phyloP scores from a whole-genome alignment of 2,888 invertebrate genomes.

The Drosophila tanythrix region DNA sequence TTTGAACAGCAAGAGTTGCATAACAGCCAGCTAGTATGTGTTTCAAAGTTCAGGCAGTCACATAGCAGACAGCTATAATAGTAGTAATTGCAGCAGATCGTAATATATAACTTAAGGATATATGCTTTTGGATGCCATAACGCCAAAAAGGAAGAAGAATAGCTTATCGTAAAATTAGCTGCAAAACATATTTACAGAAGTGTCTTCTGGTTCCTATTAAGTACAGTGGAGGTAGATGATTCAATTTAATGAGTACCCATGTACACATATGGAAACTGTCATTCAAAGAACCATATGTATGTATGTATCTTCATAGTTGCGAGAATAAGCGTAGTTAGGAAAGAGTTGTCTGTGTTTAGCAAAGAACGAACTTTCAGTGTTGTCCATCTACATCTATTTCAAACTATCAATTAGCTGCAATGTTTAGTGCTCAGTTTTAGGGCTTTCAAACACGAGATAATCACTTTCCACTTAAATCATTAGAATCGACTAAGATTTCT shows the following conservation, averaged over 20 bases:
- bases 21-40: conserved; percentile 9
- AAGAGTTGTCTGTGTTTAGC: neutral
- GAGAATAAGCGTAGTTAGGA: neutral
- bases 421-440: conserved; percentile 35
- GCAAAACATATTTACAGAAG: neutral
- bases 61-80: conserved; percentile 21
- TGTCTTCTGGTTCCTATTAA: neutral
- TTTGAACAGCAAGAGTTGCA: neutral
- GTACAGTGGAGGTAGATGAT: neutral
- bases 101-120: neutral
- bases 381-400: neutral
- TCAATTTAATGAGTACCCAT: neutral
- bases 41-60: neutral
- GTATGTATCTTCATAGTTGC: neutral
- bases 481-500: conserved; percentile 10
- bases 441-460: conserved; percentile 32
- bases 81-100: neutral
- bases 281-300: neutral
- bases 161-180: neutral
- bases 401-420: conserved; percentile 12
- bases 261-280: neutral
- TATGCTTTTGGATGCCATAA: neutral
- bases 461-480: conserved; percentile 46
- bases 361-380: neutral
- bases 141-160: neutral